Evolutionary conservation across 1,140 invertebrate species (phyloP).

Genomic region (Arion vulgaris): DNA sequence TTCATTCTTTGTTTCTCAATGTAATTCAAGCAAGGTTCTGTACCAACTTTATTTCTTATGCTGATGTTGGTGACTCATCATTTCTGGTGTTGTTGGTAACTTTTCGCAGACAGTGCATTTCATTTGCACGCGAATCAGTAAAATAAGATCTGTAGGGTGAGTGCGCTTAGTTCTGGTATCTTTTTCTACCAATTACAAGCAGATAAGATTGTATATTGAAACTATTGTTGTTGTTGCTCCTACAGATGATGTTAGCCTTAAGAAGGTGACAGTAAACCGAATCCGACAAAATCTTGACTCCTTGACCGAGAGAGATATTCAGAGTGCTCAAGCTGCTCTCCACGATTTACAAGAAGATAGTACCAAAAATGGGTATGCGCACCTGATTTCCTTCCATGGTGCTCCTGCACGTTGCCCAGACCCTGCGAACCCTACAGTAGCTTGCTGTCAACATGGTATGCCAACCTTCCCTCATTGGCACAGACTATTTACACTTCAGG

Average conservation of each 20-base stretch:
- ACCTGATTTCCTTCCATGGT: neutral
- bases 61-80: too few species aligned
- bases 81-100: too few species aligned
- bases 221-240: too few species aligned
- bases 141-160: too few species aligned
- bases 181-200: too few species aligned
- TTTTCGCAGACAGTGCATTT: too few species aligned
- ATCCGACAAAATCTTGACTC: neutral
- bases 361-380: neutral
- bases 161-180: too few species aligned
- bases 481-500: slow-evolving; percentile 48
- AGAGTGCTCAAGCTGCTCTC: neutral
- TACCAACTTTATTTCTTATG: too few species aligned
- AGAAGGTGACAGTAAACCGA: neutral
- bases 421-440: neutral
- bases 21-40: too few species aligned
- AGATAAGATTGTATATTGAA: too few species aligned
- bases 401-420: neutral
- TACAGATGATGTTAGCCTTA: neutral
- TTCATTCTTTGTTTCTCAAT: too few species aligned
- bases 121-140: too few species aligned
- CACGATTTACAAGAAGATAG: neutral
- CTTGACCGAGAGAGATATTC: neutral
- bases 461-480: slow-evolving; percentile 55
- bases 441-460: slow-evolving; percentile 53